Conservation (phyloP, 2,888 invertebrate species). For the Pseudoips prasinana region DNA sequence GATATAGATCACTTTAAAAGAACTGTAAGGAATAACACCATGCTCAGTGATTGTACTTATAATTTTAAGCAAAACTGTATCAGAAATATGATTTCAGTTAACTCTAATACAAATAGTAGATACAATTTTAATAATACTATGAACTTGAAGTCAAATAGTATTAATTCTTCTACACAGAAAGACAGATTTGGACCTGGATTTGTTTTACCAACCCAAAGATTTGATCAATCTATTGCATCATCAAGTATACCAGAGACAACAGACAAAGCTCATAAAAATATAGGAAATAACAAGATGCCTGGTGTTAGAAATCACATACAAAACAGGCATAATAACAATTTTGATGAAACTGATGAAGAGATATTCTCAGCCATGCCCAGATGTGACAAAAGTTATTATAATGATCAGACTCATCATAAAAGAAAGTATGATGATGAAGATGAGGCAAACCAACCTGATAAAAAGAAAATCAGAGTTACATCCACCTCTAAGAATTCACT, state of each 20-base stretch:
- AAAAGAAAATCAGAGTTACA: constrained; percentile 40
- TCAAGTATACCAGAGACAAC: constrained; percentile 37
- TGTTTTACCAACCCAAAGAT: constrained; percentile 58
- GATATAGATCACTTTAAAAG: constrained; percentile 14
- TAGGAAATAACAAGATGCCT: constrained; percentile 6
- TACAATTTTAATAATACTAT: constrained; percentile 9
- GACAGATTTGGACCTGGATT: constrained; percentile 54
- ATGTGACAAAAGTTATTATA: constrained; percentile 23
- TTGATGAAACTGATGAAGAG: constrained; percentile 44
- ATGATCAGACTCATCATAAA: constrained; percentile 28
- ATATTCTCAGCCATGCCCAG: constrained; percentile 42
- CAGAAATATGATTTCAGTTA: constrained; percentile 35
- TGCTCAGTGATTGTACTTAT: constrained; percentile 37
- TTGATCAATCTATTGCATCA: constrained; percentile 44
- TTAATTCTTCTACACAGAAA: constrained; percentile 34
- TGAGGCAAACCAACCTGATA: constrained; percentile 26
- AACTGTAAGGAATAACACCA: constrained; percentile 8
- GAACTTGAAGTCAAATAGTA: constrained; percentile 24
- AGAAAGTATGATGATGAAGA: constrained; percentile 35
- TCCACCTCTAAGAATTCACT: constrained; percentile 31
- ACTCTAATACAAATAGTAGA: constrained; percentile 12
- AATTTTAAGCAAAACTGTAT: constrained; percentile 42
- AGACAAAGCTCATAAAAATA: constrained; percentile 15
- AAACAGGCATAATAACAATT: constrained; percentile 12
- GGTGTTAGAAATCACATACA: constrained; percentile 10